These are phyloP conservation scores for Ceriagrion tenellum DNA, from an alignment of 2,888 invertebrate genomes.

Conservation along the genomic window DNA sequence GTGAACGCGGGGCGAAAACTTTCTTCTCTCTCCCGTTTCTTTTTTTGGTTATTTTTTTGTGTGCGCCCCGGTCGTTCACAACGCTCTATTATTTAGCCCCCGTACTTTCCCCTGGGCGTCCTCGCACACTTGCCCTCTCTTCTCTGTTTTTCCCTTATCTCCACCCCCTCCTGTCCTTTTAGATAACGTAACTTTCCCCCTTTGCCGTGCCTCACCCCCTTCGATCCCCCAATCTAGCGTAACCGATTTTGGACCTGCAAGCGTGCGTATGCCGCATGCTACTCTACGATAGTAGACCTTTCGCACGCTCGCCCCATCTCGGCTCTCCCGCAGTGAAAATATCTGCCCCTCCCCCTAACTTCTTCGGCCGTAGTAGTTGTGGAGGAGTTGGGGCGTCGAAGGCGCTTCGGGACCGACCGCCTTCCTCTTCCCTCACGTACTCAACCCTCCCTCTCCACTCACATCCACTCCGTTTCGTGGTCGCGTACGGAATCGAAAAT, in stretches of 20 bases:
- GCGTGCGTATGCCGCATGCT: not conserved
- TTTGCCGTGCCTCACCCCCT: not conserved
- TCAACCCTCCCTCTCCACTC: too few relatives aligned
- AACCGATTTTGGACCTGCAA: not conserved
- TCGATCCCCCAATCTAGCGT: not conserved
- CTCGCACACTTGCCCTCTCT: not conserved
- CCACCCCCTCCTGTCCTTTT: not conserved
- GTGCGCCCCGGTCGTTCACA: not conserved
- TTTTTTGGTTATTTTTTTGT: too few relatives aligned
- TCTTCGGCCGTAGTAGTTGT: not conserved
- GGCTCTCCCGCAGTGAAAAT: too few relatives aligned
- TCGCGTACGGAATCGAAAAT: constrained; percentile 14
- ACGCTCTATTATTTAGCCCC: not conserved
- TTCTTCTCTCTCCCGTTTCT: too few relatives aligned
- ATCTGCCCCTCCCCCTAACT: not conserved
- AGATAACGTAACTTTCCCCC: not conserved
- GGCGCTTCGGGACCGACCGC: not conserved
- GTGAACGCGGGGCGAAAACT: too few relatives aligned
- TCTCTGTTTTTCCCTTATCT: not conserved
- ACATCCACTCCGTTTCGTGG: not conserved
- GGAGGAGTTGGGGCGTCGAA: not conserved
- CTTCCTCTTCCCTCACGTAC: too few relatives aligned
- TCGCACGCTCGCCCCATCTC: not conserved
- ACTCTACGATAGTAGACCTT: not conserved
- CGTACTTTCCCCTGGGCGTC: not conserved